These are phyloP conservation scores for Bucco capensis DNA, from an alignment of 2,113 vertebrate genomes.

Conservation along the genomic window DNA sequence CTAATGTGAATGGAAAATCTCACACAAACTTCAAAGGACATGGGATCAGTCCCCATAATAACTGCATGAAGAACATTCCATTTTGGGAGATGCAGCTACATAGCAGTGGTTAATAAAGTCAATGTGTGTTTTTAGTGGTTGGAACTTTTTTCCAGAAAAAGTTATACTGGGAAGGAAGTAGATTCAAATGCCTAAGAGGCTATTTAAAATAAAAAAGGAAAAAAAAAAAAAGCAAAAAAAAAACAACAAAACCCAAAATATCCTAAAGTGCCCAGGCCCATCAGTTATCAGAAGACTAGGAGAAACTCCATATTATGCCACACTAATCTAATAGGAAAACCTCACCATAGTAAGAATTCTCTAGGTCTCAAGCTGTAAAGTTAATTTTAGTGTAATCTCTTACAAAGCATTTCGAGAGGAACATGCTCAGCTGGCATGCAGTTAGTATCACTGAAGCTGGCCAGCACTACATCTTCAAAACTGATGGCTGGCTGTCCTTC, in stretches of 20 bases:
- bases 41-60: slow-evolving; percentile 4
- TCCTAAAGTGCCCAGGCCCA: not conserved
- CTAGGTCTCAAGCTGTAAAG: not conserved
- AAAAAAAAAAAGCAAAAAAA: not conserved
- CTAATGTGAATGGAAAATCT: slow-evolving; percentile 43
- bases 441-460: not conserved
- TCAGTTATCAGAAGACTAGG: not conserved
- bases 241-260: not conserved
- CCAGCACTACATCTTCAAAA: fast-evolving
- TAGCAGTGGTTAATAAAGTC: slow-evolving; percentile 8
- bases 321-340: not conserved
- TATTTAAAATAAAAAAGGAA: not conserved
- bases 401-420: not conserved
- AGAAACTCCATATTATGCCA: not conserved
- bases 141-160: not conserved
- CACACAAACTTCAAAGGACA: slow-evolving; percentile 34
- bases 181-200: not conserved
- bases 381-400: not conserved
- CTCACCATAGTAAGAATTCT: not conserved
- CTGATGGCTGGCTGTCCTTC: not conserved
- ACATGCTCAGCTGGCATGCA: not conserved
- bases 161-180: not conserved
- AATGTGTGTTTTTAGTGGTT: not conserved
- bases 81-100: not conserved
- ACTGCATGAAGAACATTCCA: slow-evolving; percentile 23